Percentiles rank a stretch among this genome's conserved stretches.
Evolutionary conservation across 2,888 invertebrate species (phyloP).

Genomic region (Ditula angustiorana): DNA sequence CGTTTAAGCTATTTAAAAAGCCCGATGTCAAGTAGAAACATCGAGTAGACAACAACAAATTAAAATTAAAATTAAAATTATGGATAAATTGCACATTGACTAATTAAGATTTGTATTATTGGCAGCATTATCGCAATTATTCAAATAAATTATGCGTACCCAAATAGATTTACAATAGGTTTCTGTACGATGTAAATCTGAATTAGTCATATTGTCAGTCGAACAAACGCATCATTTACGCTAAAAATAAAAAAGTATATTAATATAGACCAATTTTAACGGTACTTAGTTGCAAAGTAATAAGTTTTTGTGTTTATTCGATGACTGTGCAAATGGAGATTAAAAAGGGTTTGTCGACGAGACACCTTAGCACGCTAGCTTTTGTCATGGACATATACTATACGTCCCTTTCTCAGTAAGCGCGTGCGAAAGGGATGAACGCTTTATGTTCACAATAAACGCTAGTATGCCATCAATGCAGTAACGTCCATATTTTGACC

Average conservation of each 20-base stretch:
- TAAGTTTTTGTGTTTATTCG: too few species aligned
- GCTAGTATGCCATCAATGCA: too few species aligned
- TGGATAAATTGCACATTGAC: neutral
- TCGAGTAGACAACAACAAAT: conserved; percentile 33
- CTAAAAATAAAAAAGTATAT: neutral
- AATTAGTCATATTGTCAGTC: conserved; percentile 1
- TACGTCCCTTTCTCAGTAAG: too few species aligned
- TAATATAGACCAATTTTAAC: neutral
- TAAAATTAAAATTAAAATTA: neutral
- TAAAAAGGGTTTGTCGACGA: too few species aligned
- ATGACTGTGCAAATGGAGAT: too few species aligned
- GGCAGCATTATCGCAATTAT: neutral
- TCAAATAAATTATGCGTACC: neutral
- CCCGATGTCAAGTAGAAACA: conserved; percentile 37
- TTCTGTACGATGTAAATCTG: neutral
- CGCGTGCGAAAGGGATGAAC: too few species aligned
- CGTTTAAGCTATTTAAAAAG: conserved; percentile 16
- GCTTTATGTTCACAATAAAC: too few species aligned
- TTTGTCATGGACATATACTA: too few species aligned
- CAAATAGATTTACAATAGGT: too few species aligned
- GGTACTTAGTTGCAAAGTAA: too few species aligned
- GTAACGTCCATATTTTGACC: neutral
- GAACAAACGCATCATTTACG: neutral
- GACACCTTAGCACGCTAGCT: too few species aligned
- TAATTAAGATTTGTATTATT: conserved; percentile 3